Evolutionary conservation across 2,113 vertebrate genomes (phyloP).

Genomic region (Picathartes gymnocephalus): DNA sequence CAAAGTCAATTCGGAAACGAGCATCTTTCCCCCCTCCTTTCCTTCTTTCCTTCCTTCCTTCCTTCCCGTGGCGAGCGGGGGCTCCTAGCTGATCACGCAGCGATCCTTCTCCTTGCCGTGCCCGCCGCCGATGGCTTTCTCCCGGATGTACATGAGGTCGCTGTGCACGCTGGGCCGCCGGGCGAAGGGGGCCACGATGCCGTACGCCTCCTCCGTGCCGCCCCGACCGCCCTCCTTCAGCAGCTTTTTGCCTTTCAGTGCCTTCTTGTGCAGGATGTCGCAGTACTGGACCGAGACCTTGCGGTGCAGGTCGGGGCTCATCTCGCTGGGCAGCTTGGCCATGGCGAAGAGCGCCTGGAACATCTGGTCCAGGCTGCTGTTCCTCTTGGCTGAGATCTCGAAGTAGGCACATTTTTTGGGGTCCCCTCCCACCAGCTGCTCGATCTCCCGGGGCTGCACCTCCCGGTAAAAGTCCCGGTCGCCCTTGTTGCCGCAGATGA

Average conservation of each 20-base stretch:
- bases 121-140: conserved; percentile 84
- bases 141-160: conserved; percentile 96
- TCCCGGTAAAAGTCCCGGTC: conserved; percentile 89
- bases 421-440: conserved; percentile 84
- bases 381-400: conserved; percentile 95
- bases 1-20: not conserved
- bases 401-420: conserved; percentile 92
- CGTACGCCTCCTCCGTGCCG: conserved; percentile 81
- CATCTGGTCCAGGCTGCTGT: conserved; percentile 95
- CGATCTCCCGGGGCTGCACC: conserved; percentile 84
- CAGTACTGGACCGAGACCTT: conserved; percentile 93
- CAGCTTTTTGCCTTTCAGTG: conserved; percentile 82
- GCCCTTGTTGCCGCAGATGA: conserved; percentile 96
- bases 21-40: not conserved
- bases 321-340: conserved; percentile 94
- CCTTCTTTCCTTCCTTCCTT: not conserved
- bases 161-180: conserved; percentile 95
- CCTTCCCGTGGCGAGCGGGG: fast-evolving
- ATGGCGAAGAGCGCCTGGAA: conserved; percentile 91
- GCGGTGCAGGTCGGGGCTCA: conserved; percentile 96
- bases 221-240: conserved; percentile 76
- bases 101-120: conserved; percentile 90
- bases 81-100: conserved; percentile 88
- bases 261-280: conserved; percentile 88
- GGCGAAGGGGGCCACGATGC: conserved; percentile 91